A percentile compares a stretch with the other conserved stretches of the same genome.
phyloP scores from a whole-genome alignment of 2,797 vertebrate genomes.

The Manis crassicaudata region DNA sequence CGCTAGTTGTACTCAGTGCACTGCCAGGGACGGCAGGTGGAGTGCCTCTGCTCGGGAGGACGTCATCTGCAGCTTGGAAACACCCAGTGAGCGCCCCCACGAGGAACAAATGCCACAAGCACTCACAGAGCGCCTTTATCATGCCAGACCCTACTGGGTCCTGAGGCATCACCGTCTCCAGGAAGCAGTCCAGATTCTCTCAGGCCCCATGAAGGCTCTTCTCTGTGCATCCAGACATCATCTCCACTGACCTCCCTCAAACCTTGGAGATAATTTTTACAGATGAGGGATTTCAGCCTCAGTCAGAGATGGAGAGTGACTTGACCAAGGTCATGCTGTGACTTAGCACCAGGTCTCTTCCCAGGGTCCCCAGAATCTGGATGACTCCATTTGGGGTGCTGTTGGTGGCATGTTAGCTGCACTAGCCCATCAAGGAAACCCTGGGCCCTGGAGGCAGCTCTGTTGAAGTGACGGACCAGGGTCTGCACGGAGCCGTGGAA shows the following conservation, averaged over 20 bases:
- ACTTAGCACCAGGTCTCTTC: neutral
- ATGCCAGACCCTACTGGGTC: rapidly evolving
- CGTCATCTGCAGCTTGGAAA: neutral
- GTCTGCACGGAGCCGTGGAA: rapidly evolving
- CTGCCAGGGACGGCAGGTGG: rapidly evolving
- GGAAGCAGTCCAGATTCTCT: neutral
- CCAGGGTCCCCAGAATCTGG: neutral
- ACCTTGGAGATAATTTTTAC: neutral
- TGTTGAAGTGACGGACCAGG: neutral
- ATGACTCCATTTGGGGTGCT: neutral
- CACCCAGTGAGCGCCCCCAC: rapidly evolving
- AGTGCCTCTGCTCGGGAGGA: neutral
- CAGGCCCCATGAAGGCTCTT: neutral
- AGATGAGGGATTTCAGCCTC: neutral
- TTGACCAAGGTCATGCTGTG: neutral
- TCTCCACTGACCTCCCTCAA: neutral
- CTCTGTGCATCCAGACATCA: neutral
- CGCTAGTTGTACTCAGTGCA: rapidly evolving
- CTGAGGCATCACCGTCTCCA: neutral
- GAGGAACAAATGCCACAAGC: neutral
- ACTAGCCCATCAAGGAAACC: neutral
- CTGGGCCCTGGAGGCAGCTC: neutral
- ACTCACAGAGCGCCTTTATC: rapidly evolving
- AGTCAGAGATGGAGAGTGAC: neutral
- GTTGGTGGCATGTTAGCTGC: neutral